Evolutionary conservation across 1,140 invertebrate genomes (phyloP), one percentile per base, ranked within the genome.

Genomic region (Calliphora vicina): DNA sequence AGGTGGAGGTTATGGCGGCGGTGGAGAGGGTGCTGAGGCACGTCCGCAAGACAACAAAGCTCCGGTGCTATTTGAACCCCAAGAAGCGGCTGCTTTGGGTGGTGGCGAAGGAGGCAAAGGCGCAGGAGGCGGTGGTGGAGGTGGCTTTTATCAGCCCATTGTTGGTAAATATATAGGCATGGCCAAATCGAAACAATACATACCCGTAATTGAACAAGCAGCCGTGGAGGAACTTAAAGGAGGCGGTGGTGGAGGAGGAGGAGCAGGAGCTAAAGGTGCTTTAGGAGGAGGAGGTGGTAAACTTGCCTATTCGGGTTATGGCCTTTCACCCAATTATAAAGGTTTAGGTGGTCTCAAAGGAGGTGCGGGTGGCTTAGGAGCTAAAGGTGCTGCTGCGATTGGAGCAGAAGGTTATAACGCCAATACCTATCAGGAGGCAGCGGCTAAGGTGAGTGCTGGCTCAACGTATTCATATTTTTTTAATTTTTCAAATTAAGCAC

Each of bases 1-100:
- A 2, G 72, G 72, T 74, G 72, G 27, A 1, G 73, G 29, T 17
- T 10, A 27, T 8, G 61, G 61, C 10, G 71, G 15, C 1, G 61
- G 61, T 20, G 71, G 15, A 26, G 23, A 23, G 4, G 71, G 15
- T n/a, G 17, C 35, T 0, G 27, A 17, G 5, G 57, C 82, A 78
- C 85, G 87, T 0, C 88, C 88, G 0, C 88, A 89, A 82, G 88
- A 89, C n/a, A 88, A 78, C 80, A 88, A 86, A 4, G 85, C 88
- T 0, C 88, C 88, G 2, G 87, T 89, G 17, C 85, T 87, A 0
- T 89, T 89, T 29, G 87, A 89, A 73, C 88, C 83, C 6, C 15
- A 76, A 35, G 17, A 29, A n/a, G 73, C 72, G n/a, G n/a, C n/a
- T n/a, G n/a, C n/a, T n/a, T n/a, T n/a, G n/a, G n/a, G 50, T 17